phyloP scores from a whole-genome alignment of 2,888 invertebrate genomes.

The Campoplex nolae region DNA sequence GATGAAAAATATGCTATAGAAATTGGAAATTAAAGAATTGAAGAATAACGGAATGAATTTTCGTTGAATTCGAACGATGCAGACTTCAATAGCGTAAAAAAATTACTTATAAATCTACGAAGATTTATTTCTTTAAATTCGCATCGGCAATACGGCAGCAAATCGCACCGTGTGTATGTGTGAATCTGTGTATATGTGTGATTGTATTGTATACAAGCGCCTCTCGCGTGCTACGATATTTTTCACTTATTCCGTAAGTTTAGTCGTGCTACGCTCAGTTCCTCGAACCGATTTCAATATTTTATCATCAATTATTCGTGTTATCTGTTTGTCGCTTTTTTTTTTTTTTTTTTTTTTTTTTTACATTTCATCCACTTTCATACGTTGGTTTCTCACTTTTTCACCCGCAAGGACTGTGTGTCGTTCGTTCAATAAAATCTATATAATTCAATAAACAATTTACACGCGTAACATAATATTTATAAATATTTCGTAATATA shows the following conservation, averaged over 20 bases:
- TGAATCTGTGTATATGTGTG: conserved; percentile 11
- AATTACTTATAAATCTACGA: conserved; percentile 24
- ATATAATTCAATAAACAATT: conserved; percentile 82
- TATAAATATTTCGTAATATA: conserved; percentile 76
- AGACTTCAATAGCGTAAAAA: conserved; percentile 6
- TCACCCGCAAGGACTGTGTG: neutral
- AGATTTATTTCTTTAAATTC: conserved; percentile 47
- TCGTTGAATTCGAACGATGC: neutral
- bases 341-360: neutral
- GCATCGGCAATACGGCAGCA: conserved; percentile 66
- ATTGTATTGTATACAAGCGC: conserved; percentile 36
- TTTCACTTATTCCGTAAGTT: conserved; percentile 13
- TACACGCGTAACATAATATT: conserved; percentile 82
- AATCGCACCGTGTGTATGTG: conserved; percentile 63
- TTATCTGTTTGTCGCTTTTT: conserved; percentile 11
- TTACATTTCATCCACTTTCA: conserved; percentile 7
- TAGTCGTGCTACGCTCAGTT: conserved; percentile 15
- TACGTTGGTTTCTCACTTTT: conserved; percentile 19
- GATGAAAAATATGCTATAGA: neutral
- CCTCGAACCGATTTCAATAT: neutral
- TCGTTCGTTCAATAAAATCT: conserved; percentile 66
- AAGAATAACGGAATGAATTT: neutral
- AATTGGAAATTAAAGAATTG: neutral
- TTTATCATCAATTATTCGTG: conserved; percentile 23
- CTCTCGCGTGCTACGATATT: conserved; percentile 57